Evolutionary conservation across 2,888 invertebrate species (phyloP).

Genomic region (Papilio gigon): DNA sequence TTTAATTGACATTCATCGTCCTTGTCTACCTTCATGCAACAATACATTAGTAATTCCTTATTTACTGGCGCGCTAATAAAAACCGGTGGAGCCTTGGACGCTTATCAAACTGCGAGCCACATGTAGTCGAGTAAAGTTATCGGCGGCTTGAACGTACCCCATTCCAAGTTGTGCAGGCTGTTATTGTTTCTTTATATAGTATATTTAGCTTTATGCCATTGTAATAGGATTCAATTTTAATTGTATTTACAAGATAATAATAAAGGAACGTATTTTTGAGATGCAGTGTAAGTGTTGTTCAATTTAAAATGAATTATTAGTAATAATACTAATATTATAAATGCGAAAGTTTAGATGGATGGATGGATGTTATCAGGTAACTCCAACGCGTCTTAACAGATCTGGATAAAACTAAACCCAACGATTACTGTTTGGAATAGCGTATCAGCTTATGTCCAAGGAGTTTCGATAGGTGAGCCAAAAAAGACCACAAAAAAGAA

Average conservation of each 20-base stretch:
- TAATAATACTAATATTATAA: no score
- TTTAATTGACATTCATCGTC: slow-evolving; percentile 33
- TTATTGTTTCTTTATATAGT: slow-evolving; percentile 14
- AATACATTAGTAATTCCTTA: slow-evolving; percentile 45
- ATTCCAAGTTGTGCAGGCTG: background rate
- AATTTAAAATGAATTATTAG: background rate
- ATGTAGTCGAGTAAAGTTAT: slow-evolving; percentile 29
- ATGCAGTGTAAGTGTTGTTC: background rate
- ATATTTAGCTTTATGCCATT: slow-evolving; percentile 7
- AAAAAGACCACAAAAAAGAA: no score
- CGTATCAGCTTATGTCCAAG: no score
- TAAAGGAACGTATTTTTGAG: no score
- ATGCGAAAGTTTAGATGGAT: no score
- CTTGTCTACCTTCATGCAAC: slow-evolving; percentile 35
- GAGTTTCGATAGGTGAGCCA: no score
- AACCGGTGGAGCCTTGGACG: slow-evolving; percentile 45
- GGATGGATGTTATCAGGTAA: no score
- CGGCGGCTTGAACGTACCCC: slow-evolving; percentile 6
- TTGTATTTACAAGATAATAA: background rate
- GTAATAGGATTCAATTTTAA: background rate
- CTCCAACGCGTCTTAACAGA: no score
- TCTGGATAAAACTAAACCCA: no score
- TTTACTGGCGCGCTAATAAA: slow-evolving; percentile 38
- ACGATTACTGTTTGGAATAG: no score
- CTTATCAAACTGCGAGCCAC: slow-evolving; percentile 43